Evolutionary conservation across 2,113 vertebrate species (phyloP).

Genomic region (Erpornis zantholeuca): DNA sequence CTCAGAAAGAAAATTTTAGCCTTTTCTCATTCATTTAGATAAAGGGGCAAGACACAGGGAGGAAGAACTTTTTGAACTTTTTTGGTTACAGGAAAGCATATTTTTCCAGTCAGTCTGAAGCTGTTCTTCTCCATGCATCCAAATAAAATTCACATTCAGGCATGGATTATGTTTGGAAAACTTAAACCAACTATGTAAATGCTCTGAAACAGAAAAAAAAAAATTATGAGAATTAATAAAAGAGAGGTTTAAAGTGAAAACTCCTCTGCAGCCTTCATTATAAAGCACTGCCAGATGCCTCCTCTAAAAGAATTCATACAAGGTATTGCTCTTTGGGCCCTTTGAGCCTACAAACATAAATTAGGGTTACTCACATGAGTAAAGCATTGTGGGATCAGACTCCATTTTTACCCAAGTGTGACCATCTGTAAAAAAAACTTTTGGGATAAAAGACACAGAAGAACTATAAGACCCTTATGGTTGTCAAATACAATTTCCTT

Average conservation of each 20-base stretch:
- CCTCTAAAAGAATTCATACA: slow-evolving; percentile 21
- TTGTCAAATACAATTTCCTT: slow-evolving; percentile 77
- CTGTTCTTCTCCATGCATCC: slow-evolving; percentile 1
- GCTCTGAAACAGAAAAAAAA: background rate
- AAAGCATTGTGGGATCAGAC: slow-evolving; percentile 23
- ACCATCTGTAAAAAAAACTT: slow-evolving; percentile 59
- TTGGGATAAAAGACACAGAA: slow-evolving; percentile 70
- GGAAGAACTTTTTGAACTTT: background rate
- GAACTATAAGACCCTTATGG: slow-evolving; percentile 73
- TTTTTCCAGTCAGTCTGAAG: slow-evolving; percentile 10
- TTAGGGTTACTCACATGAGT: slow-evolving; percentile 8
- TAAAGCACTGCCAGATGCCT: slow-evolving; percentile 54
- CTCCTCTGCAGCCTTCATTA: slow-evolving; percentile 3
- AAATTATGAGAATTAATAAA: slow-evolving; percentile 7
- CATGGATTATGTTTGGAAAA: slow-evolving; percentile 8
- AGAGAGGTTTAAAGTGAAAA: slow-evolving; percentile 26
- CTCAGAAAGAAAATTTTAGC: background rate
- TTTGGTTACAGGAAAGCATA: background rate
- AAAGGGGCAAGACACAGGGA: background rate
- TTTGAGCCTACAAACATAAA: background rate
- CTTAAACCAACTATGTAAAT: background rate
- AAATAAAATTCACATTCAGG: slow-evolving; percentile 32
- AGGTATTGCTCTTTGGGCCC: slow-evolving; percentile 12
- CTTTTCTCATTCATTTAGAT: background rate
- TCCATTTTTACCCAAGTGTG: slow-evolving; percentile 13